phyloP scores from a whole-genome alignment of 1,140 invertebrate genomes.

The Drosophila novamexicana region DNA sequence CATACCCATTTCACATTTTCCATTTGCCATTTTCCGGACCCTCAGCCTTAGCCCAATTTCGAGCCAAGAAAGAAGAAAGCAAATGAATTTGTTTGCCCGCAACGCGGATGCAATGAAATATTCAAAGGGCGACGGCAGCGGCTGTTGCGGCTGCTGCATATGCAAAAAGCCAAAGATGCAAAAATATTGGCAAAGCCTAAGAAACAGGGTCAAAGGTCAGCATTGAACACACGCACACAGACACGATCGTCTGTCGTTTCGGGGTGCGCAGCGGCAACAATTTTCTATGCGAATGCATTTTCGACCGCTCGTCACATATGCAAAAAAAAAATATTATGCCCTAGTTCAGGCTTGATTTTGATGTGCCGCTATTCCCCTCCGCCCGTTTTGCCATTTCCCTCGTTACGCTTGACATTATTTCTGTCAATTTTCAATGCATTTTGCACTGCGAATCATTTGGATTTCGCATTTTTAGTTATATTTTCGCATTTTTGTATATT shows the following conservation, averaged over 20 bases:
- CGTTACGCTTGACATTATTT: conserved; percentile 71
- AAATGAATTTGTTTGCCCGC: conserved; percentile 68
- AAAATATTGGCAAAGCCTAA: conserved; percentile 65
- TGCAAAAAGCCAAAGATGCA: conserved; percentile 63
- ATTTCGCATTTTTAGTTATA: conserved; percentile 55
- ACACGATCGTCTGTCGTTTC: background rate
- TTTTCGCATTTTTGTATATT: conserved; percentile 46
- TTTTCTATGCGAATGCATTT: conserved; percentile 65
- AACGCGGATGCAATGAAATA: conserved; percentile 37
- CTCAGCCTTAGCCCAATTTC: background rate
- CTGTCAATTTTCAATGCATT: conserved; percentile 68
- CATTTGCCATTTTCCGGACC: conserved; percentile 24
- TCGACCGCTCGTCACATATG: conserved; percentile 40
- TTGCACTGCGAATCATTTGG: conserved; percentile 48
- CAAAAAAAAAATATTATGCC: conserved; percentile 44
- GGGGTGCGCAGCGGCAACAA: conserved; percentile 42
- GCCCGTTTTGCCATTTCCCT: conserved; percentile 11
- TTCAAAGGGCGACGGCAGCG: conserved; percentile 47
- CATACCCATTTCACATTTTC: conserved; percentile 8
- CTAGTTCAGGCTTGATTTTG: conserved; percentile 15
- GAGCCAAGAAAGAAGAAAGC: conserved; percentile 22
- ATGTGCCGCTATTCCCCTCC: conserved; percentile 16
- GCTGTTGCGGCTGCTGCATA: conserved; percentile 34
- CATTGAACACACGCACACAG: conserved; percentile 28
- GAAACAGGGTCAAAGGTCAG: conserved; percentile 69